Conservation (phyloP, 2,797 vertebrate genomes). For the Morelia viridis region DNA sequence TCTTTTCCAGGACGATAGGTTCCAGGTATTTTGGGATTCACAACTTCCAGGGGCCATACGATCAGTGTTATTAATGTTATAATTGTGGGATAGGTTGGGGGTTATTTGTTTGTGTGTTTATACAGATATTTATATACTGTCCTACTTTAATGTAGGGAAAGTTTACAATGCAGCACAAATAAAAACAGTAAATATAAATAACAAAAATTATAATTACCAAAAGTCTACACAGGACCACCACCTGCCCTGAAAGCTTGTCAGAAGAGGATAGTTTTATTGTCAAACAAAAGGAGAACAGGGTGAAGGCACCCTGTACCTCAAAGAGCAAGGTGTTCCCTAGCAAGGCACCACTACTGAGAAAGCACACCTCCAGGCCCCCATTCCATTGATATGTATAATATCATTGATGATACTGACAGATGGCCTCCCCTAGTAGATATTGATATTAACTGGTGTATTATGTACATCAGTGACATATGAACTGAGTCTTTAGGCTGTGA, state of each 20-base stretch:
- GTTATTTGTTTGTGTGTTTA: background rate
- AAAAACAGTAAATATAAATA: background rate
- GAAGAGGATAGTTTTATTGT: background rate
- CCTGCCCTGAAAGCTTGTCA: background rate
- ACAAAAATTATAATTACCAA: background rate
- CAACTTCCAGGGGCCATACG: background rate
- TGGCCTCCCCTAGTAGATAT: background rate
- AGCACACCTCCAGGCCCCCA: background rate
- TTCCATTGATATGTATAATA: background rate
- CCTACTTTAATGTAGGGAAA: background rate
- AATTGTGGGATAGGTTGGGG: background rate
- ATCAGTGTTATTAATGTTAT: background rate
- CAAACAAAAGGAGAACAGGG: background rate
- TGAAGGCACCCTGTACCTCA: background rate
- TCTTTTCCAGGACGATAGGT: background rate
- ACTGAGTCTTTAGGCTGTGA: background rate
- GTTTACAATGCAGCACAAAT: background rate
- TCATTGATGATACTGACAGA: background rate
- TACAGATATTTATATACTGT: no score
- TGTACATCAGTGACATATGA: background rate
- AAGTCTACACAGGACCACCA: no score
- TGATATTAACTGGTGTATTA: background rate
- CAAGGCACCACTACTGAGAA: background rate
- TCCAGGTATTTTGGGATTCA: background rate
- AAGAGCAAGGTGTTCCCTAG: background rate